Conservation (phyloP, 2,888 invertebrate genomes). For the Polydrusus pterygomalis region DNA sequence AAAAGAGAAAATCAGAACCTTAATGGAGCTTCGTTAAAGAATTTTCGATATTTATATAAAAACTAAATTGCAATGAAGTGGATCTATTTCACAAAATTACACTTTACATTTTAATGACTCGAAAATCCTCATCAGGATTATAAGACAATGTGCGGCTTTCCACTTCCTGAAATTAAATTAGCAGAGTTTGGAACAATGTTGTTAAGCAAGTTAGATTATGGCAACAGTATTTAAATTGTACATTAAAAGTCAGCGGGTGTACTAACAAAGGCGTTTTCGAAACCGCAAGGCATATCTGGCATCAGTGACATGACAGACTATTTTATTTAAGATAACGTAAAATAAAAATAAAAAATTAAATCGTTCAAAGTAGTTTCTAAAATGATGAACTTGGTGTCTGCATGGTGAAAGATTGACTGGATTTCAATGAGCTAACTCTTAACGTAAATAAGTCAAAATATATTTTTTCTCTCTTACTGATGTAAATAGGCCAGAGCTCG, state of each 20-base stretch:
- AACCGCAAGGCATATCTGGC: constrained; percentile 37
- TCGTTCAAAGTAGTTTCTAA: too few species aligned
- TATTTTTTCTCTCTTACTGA: too few species aligned
- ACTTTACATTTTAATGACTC: constrained; percentile 36
- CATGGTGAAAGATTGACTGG: too few species aligned
- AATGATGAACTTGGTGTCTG: too few species aligned
- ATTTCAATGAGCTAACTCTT: too few species aligned
- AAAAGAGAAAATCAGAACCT: too few species aligned
- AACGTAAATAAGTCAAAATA: too few species aligned
- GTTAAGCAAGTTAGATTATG: constrained; percentile 64
- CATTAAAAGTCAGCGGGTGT: constrained; percentile 67
- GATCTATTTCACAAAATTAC: constrained; percentile 10
- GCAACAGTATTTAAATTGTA: constrained; percentile 71
- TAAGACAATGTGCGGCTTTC: constrained; percentile 54
- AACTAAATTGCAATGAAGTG: background rate
- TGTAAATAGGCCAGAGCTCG: too few species aligned
- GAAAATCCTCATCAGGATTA: constrained; percentile 47
- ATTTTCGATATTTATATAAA: background rate
- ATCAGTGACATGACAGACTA: constrained; percentile 24
- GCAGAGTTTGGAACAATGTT: constrained; percentile 62
- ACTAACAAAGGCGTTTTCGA: constrained; percentile 55
- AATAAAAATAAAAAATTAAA: too few species aligned
- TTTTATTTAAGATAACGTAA: background rate
- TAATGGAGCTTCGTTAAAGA: too few species aligned
- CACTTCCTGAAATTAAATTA: constrained; percentile 58